Percentiles rank a stretch among this genome's conserved stretches.
These are phyloP conservation scores for Rutpela maculata DNA, from an alignment of 2,888 invertebrate genomes.

Conservation along the genomic window DNA sequence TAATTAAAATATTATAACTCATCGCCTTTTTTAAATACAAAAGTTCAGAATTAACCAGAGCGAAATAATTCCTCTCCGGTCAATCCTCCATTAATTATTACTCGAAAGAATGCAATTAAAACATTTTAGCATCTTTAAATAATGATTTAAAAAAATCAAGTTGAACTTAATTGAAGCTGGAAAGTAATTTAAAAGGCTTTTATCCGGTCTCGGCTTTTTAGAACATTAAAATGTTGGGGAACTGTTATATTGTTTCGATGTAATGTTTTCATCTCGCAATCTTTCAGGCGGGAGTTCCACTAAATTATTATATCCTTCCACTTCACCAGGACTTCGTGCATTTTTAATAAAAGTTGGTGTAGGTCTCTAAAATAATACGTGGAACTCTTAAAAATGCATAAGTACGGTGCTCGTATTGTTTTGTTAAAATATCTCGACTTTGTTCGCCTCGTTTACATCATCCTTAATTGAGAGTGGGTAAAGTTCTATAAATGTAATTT, in stretches of 20 bases:
- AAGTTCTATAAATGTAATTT: background rate
- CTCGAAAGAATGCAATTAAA: conserved; percentile 29
- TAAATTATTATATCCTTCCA: conserved; percentile 26
- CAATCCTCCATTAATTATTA: conserved; percentile 10
- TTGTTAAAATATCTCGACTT: background rate
- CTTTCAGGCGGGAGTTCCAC: conserved; percentile 8
- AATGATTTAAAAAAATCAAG: conserved; percentile 38
- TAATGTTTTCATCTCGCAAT: background rate
- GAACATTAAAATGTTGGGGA: conserved; percentile 25
- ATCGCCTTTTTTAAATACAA: background rate
- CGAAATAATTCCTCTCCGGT: background rate
- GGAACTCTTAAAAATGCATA: conserved; percentile 18
- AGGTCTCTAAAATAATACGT: conserved; percentile 7
- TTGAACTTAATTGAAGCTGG: conserved; percentile 38
- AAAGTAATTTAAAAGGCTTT: conserved; percentile 40
- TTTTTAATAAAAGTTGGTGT: conserved; percentile 18
- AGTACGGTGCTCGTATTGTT: conserved; percentile 8
- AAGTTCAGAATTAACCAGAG: background rate
- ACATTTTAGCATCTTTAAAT: conserved; percentile 40
- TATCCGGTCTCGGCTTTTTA: conserved; percentile 27
- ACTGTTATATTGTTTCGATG: conserved; percentile 16
- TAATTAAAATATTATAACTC: background rate
- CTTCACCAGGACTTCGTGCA: conserved; percentile 12
- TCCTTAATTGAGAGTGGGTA: background rate
- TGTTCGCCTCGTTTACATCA: background rate